A percentile compares a stretch with the other conserved stretches of the same genome.
phyloP scores from a whole-genome alignment of 2,797 vertebrate genomes.

The Karalla daura region DNA sequence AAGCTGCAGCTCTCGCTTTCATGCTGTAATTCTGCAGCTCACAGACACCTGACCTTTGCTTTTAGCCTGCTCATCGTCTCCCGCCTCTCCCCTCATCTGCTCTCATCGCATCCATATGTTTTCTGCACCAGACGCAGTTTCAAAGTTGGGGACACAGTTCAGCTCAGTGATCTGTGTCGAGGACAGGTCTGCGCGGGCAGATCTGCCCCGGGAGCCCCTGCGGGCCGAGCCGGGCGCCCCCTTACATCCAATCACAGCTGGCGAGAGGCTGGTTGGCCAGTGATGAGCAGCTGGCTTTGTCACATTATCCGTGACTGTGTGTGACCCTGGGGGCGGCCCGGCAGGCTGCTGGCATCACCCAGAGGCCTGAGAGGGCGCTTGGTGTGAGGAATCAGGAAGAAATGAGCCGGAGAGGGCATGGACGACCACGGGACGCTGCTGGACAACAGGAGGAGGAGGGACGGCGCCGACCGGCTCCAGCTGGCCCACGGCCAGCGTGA shows the following conservation, averaged over 20 bases:
- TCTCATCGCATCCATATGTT: conserved; percentile 25
- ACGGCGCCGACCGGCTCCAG: not conserved
- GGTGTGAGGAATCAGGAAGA: conserved; percentile 13
- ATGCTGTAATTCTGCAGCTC: conserved; percentile 4
- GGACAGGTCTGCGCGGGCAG: conserved; percentile 47
- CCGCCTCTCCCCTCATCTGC: conserved; percentile 21
- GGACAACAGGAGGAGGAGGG: conserved; percentile 38
- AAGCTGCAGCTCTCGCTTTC: conserved; percentile 30
- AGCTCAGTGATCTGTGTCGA: conserved; percentile 49
- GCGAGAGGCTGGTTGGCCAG: conserved; percentile 48
- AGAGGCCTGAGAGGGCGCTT: conserved; percentile 24
- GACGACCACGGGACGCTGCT: conserved; percentile 17
- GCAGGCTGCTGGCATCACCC: conserved; percentile 41
- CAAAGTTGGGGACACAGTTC: conserved; percentile 39
- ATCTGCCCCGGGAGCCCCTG: conserved; percentile 25
- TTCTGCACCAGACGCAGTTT: not conserved
- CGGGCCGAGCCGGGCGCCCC: conserved; percentile 43
- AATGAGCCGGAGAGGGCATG: conserved; percentile 55
- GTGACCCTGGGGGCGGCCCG: conserved; percentile 62
- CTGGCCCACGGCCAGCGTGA: conserved; percentile 47
- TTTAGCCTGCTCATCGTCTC: conserved; percentile 25
- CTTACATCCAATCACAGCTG: conserved; percentile 75
- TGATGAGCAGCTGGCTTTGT: conserved; percentile 75
- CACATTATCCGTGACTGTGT: conserved; percentile 63
- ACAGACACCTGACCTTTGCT: conserved; percentile 31